Evolutionary conservation across 2,888 invertebrate genomes (phyloP).

Genomic region (Drosophila multiciliata): DNA sequence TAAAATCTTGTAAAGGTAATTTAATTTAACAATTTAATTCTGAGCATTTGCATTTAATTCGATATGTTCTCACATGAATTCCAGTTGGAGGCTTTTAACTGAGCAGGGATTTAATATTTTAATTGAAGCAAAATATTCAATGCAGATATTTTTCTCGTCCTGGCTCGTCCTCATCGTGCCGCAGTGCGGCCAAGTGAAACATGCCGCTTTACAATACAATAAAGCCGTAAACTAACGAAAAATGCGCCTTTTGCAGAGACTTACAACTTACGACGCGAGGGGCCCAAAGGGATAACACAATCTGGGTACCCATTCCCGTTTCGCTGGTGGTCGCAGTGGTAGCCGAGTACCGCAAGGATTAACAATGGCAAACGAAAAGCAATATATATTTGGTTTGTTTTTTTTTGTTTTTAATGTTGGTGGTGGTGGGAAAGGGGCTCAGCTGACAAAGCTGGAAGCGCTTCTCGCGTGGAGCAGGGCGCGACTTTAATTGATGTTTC

Average conservation of each 20-base stretch:
- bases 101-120: neutral
- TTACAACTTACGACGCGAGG: neutral
- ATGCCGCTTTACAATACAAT: constrained; percentile 58
- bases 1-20: neutral
- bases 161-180: neutral
- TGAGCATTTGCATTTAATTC: neutral
- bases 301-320: neutral
- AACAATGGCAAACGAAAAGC: constrained; percentile 51
- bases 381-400: constrained; percentile 46
- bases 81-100: neutral
- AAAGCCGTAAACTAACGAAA: constrained; percentile 57
- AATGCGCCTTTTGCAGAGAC: constrained; percentile 34
- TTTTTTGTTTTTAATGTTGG: neutral
- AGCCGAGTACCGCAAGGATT: constrained; percentile 44
- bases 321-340: constrained; percentile 6
- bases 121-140: constrained; percentile 2
- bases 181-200: constrained; percentile 7
- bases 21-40: neutral
- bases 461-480: constrained; percentile 30
- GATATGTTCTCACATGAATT: neutral
- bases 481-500: constrained; percentile 82
- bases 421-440: neutral
- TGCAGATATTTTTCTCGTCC: neutral
- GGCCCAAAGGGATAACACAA: neutral
- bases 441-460: constrained; percentile 37